Base-by-base conservation (phyloP, 2,113 vertebrate species). In the Strix uralensis region DNA sequence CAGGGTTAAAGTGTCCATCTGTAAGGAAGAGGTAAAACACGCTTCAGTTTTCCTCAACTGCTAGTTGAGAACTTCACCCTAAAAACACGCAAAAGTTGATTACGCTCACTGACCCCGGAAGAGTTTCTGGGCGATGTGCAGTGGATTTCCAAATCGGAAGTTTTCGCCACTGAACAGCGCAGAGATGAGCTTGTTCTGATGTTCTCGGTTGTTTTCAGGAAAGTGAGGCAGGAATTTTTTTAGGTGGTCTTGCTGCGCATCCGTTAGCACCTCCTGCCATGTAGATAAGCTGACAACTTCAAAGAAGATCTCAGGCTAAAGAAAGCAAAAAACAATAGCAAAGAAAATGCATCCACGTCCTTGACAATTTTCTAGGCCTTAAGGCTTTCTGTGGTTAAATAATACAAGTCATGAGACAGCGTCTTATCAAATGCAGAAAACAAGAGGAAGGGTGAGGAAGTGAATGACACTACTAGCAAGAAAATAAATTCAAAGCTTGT, bases 1-100 rank as follows among this genome's bases (percentile, higher is more conserved):
- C 99, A 0, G 99, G 99, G 92, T 99, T 99, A 91, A 99, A 99
- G 96, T 99, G 98, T 32, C 99, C 99, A 90, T 99, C 99, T 99
- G 96, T 15, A 86, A 88, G 36, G 88, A 21, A 92, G 72, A 67
- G 52, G 21, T 11, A 54, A 52, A 74, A 71, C 18, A 34, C 27
- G 19, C 13, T 17, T 7, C 13, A 36, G 54, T 27, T 38, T 70
- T 40, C 29, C 7, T 25, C 36, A 49, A 10, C 6, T 22, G 4
- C n/a, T 22, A 40, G 21, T 3, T 44, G 29, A 83, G 32, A 63
- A 38, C 17, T 15, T n/a, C 12, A 23, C 36, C 32, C 40, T 1
- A 1, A 58, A 18, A 54, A 34, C 0, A 6, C 16, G 16, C 32
- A 3, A 0, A 13, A 8, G 12, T 17, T 32, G 15, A 19, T 8